phyloP scores from a whole-genome alignment of 1,140 invertebrate genomes.

The Microplitis demolitor region DNA sequence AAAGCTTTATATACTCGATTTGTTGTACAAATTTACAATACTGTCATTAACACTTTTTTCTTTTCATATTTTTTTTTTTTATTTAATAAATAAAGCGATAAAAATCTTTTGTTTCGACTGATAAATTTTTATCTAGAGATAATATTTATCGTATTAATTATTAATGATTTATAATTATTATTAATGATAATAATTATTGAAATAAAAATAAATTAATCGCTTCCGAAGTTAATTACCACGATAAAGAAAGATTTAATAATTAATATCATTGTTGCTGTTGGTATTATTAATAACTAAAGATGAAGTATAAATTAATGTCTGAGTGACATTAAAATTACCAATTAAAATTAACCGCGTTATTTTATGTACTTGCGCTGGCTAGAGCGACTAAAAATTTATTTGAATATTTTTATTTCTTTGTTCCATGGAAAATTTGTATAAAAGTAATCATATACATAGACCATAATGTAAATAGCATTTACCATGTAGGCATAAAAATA shows the following conservation, averaged over 20 bases:
- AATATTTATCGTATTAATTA: neutral
- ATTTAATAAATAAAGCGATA: neutral
- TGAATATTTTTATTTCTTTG: constrained; percentile 6
- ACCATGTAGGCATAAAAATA: constrained; percentile 31
- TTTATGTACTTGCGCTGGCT: neutral
- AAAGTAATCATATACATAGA: constrained; percentile 33
- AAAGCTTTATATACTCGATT: constrained; percentile 25
- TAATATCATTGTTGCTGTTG: constrained; percentile 34
- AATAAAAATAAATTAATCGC: constrained; percentile 19
- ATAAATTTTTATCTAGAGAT: too few relatives aligned
- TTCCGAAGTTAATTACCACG: constrained; percentile 26
- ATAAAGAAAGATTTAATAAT: constrained; percentile 1
- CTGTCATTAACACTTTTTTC: constrained; percentile 26
- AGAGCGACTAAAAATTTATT: constrained; percentile 19
- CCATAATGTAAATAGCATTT: constrained; percentile 35
- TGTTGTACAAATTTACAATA: constrained; percentile 14
- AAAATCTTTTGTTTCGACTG: neutral
- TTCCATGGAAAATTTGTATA: constrained; percentile 21
- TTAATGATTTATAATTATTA: constrained; percentile 21
- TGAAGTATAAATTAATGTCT: neutral
- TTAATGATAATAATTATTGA: constrained; percentile 21
- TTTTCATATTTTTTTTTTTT: constrained; percentile 8
- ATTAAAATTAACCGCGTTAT: neutral
- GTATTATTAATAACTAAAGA: constrained; percentile 33
- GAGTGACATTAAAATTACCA: too few relatives aligned